Percentiles rank a stretch among this genome's conserved stretches.
Evolutionary conservation across 2,888 invertebrate genomes (phyloP).

Genomic region (Epiblema foenella): DNA sequence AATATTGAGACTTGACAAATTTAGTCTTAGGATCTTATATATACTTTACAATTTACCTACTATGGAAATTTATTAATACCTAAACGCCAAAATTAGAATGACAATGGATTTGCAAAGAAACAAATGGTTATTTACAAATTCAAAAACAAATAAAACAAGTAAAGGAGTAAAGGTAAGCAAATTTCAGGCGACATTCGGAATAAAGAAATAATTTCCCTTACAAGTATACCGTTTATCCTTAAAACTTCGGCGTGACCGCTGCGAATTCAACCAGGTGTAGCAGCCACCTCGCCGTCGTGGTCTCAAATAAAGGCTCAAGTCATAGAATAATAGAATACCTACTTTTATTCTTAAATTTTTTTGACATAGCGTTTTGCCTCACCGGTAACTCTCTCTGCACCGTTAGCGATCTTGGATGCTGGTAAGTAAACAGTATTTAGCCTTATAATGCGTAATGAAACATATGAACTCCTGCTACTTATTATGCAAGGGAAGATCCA

Average conservation of each 20-base stretch:
- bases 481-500: too few relatives aligned
- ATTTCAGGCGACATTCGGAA: slow-evolving; percentile 33
- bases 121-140: neutral
- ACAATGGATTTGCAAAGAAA: neutral
- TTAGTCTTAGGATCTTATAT: neutral
- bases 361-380: too few relatives aligned
- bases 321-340: slow-evolving; percentile 27
- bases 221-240: slow-evolving; percentile 53
- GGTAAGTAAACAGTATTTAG: too few relatives aligned
- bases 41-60: neutral
- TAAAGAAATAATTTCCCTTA: slow-evolving; percentile 48
- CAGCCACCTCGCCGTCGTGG: slow-evolving; percentile 50
- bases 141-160: slow-evolving; percentile 4
- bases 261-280: slow-evolving; percentile 60
- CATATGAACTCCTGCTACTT: too few relatives aligned
- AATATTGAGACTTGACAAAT: too few relatives aligned
- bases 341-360: too few relatives aligned
- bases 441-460: too few relatives aligned
- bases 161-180: neutral
- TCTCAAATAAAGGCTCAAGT: slow-evolving; percentile 48
- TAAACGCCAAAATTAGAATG: neutral
- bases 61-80: neutral
- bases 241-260: slow-evolving; percentile 56
- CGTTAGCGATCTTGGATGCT: too few relatives aligned
- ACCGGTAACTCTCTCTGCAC: too few relatives aligned